These are phyloP conservation scores for Pangasius sanitwongsei DNA, from an alignment of 2,797 vertebrate species.

Conservation along the genomic window DNA sequence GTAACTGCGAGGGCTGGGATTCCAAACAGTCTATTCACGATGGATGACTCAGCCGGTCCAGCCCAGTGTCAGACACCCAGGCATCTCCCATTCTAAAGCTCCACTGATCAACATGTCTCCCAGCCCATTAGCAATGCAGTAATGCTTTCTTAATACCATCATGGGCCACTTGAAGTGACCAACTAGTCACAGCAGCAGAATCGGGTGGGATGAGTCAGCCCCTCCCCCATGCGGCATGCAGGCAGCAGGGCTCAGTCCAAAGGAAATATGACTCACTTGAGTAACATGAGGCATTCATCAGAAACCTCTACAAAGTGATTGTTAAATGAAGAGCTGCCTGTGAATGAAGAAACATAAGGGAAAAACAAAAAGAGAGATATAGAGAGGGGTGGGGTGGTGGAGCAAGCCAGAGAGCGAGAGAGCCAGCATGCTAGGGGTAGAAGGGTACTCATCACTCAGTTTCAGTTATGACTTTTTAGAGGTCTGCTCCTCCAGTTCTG, in stretches of 20 bases:
- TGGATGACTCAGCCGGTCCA: slow-evolving; percentile 67
- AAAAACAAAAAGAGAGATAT: slow-evolving; percentile 5
- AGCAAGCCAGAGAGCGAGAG: neutral
- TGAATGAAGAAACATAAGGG: slow-evolving; percentile 54
- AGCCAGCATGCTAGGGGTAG: slow-evolving; percentile 35
- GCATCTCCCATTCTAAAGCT: slow-evolving; percentile 34
- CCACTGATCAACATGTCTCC: slow-evolving; percentile 39
- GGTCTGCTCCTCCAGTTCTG: slow-evolving; percentile 67
- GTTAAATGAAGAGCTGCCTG: slow-evolving; percentile 70
- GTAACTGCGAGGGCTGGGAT: slow-evolving; percentile 64
- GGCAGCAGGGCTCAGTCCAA: slow-evolving; percentile 76
- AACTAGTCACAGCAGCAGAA: slow-evolving; percentile 57
- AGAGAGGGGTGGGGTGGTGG: neutral
- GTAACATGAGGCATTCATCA: slow-evolving; percentile 79
- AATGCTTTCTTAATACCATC: slow-evolving; percentile 64
- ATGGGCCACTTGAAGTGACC: slow-evolving; percentile 64
- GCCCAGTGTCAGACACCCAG: slow-evolving; percentile 58
- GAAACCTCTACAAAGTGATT: slow-evolving; percentile 77
- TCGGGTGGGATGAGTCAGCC: slow-evolving; percentile 57
- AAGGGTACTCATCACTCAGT: slow-evolving; percentile 58
- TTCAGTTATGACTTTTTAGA: slow-evolving; percentile 66
- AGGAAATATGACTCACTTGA: slow-evolving; percentile 85
- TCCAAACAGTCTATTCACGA: slow-evolving; percentile 63
- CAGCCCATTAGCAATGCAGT: slow-evolving; percentile 52
- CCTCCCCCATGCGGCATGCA: slow-evolving; percentile 68